phyloP scores from a whole-genome alignment of 2,888 invertebrate genomes.

The Phaedon cochleariae region DNA sequence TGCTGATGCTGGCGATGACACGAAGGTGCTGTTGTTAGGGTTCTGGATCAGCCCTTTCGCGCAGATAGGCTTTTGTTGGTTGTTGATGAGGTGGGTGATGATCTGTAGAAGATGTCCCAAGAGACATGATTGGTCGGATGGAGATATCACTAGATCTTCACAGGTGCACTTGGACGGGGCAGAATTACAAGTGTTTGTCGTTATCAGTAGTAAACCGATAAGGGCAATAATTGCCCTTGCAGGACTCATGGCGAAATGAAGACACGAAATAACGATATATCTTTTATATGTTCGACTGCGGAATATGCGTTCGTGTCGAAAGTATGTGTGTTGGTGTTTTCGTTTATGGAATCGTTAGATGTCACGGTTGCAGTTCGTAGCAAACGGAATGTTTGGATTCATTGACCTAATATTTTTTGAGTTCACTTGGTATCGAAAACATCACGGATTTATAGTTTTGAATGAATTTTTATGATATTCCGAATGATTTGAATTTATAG shows the following conservation, averaged over 20 bases:
- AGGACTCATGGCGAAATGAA: conserved; percentile 24
- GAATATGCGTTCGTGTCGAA: conserved; percentile 11
- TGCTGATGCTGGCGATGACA: no score
- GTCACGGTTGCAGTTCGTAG: conserved; percentile 21
- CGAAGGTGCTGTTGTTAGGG: neutral
- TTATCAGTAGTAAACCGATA: conserved; percentile 10
- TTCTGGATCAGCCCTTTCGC: conserved; percentile 22
- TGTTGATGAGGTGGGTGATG: conserved; percentile 47
- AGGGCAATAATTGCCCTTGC: conserved; percentile 22
- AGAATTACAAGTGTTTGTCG: conserved; percentile 10
- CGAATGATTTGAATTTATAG: no score
- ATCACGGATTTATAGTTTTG: neutral
- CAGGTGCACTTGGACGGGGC: conserved; percentile 40
- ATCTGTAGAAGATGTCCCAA: conserved; percentile 50
- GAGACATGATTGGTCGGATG: conserved; percentile 49
- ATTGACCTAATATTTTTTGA: conserved; percentile 18
- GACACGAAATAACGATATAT: neutral
- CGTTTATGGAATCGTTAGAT: neutral
- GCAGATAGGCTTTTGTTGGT: conserved; percentile 35
- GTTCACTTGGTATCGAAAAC: neutral
- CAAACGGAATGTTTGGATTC: conserved; percentile 19
- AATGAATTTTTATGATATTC: neutral
- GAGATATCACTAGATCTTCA: conserved; percentile 32
- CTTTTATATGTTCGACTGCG: conserved; percentile 12
- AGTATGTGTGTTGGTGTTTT: conserved; percentile 10